A percentile compares a stretch with the other conserved stretches of the same genome.
These are phyloP conservation scores for Noctilio leporinus DNA, from an alignment of 2,113 vertebrate genomes.

Conservation along the genomic window DNA sequence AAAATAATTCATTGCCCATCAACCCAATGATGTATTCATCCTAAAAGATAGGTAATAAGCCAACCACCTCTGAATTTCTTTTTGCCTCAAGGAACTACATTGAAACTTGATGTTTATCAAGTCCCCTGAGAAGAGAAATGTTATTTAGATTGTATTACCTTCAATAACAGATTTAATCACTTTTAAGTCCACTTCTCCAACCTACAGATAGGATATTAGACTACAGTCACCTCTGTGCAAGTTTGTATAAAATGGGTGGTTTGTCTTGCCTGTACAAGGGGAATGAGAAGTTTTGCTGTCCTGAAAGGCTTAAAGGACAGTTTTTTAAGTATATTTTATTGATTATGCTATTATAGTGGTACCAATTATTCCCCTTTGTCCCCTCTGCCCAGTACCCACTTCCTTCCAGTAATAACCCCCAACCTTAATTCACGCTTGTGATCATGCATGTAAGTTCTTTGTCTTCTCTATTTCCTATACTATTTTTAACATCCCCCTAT, in stretches of 20 bases:
- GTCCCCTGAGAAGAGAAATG: background rate
- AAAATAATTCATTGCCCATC: background rate
- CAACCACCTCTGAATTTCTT: background rate
- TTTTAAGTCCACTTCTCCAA: background rate
- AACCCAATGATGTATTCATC: background rate
- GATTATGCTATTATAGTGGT: too few species aligned
- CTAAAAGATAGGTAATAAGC: background rate
- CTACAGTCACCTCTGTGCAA: background rate
- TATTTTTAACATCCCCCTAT: too few species aligned
- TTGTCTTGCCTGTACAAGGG: background rate
- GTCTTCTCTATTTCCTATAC: too few species aligned
- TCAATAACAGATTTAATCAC: conserved; percentile 5
- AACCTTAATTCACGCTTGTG: too few species aligned
- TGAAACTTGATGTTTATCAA: conserved; percentile 25
- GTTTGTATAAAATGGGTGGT: background rate
- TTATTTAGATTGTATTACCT: background rate
- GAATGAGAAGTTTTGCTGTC: background rate
- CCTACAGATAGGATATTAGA: background rate
- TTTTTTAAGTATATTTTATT: too few species aligned
- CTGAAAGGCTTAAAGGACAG: background rate
- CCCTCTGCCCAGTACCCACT: too few species aligned
- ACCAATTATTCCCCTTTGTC: too few species aligned
- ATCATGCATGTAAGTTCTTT: too few species aligned
- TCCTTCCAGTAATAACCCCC: too few species aligned
- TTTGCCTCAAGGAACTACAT: background rate